These are phyloP conservation scores for Actenoides lindsayi DNA, from an alignment of 2,113 vertebrate species.

Conservation along the genomic window DNA sequence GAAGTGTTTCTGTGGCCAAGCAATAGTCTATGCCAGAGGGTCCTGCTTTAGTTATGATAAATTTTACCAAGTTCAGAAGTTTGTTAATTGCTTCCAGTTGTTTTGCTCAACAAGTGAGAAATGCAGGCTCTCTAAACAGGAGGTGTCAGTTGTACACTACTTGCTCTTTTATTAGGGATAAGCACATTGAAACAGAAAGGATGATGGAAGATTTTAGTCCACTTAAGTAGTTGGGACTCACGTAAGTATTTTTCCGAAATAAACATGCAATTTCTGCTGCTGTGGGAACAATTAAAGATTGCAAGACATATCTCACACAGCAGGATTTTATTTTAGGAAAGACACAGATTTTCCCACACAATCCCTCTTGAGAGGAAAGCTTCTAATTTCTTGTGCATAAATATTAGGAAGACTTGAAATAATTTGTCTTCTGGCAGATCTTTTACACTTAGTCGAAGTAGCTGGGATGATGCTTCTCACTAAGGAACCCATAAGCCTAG, in stretches of 20 bases:
- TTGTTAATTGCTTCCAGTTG: conserved; percentile 56
- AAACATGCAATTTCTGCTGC: not conserved
- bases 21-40: conserved; percentile 7
- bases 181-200: not conserved
- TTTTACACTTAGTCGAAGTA: not conserved
- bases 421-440: conserved; percentile 36
- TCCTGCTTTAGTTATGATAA: not conserved
- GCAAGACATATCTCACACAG: not conserved
- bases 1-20: conserved; percentile 26
- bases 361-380: not conserved
- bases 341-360: conserved; percentile 46
- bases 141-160: not conserved
- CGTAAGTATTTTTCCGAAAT: not conserved
- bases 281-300: conserved; percentile 27
- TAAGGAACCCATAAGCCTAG: not conserved
- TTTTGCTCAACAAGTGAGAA: conserved; percentile 38
- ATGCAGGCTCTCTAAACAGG: not conserved
- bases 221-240: not conserved
- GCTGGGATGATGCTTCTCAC: not conserved
- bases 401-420: conserved; percentile 35
- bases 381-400: conserved; percentile 16
- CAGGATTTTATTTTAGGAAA: conserved; percentile 40
- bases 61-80: conserved; percentile 16
- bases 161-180: not conserved
- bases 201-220: conserved; percentile 1